A percentile compares a stretch with the other conserved stretches of the same genome.
These are phyloP conservation scores for Phoenicopterus ruber DNA, from an alignment of 2,113 vertebrate species.

Conservation along the genomic window DNA sequence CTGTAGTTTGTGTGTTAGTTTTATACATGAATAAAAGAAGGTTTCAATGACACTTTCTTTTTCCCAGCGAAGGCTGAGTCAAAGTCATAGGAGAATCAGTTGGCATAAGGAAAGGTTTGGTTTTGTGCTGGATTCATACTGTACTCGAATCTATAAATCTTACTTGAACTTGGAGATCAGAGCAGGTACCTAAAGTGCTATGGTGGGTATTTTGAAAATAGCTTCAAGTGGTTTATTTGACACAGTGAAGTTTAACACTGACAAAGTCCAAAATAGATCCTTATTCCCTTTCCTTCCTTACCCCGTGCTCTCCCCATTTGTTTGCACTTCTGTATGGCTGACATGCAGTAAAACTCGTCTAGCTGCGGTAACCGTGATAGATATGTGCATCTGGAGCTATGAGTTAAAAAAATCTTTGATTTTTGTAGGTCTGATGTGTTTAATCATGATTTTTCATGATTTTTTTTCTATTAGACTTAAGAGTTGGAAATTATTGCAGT, in stretches of 20 bases:
- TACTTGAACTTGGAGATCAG: neutral
- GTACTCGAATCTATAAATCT: neutral
- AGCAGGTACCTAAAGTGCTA: neutral
- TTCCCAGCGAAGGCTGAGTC: neutral
- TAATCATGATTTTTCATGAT: too few relatives aligned
- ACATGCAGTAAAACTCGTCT: neutral
- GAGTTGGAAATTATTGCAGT: neutral
- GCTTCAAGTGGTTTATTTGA: neutral
- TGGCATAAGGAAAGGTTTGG: neutral
- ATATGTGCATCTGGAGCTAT: neutral
- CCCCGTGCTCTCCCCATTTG: neutral
- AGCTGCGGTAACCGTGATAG: neutral
- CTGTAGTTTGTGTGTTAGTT: neutral
- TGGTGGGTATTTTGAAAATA: neutral
- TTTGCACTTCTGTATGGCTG: neutral
- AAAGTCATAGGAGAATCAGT: neutral
- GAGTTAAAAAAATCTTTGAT: neutral
- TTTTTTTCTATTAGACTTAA: neutral
- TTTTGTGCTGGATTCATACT: neutral
- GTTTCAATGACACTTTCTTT: neutral
- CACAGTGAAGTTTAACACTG: neutral
- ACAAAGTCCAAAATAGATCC: neutral
- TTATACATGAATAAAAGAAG: neutral
- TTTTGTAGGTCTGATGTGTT: neutral
- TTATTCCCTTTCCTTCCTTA: neutral